Base-by-base conservation (phyloP, 2,888 invertebrate species). In the Luffia ferchaultella region DNA sequence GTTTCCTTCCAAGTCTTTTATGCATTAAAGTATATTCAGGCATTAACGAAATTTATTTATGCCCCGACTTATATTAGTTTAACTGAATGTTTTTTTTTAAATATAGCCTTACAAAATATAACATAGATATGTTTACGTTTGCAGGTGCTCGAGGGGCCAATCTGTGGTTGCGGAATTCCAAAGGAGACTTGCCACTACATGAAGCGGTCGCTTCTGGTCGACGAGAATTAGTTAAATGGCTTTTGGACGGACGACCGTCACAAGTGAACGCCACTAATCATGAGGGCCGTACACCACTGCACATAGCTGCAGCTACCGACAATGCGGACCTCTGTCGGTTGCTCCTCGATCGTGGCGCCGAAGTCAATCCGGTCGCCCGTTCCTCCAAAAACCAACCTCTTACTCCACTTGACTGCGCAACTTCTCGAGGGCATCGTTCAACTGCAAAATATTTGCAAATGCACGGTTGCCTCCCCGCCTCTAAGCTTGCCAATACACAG, bases 171-270 rank as follows among this genome's bases (percentile, higher is more conserved):
- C 87, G 93, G 55, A 98, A 97, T 68, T 93, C 95, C 1, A 90
- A 95, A 65, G 98, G 98, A 0, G 98, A 98, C 70, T 87, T 96
- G 51, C 96, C 98, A 0, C 84, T 98, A 18, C 98, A 99, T 68
- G 98, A 99, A 76, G 98, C 98, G 0, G 93, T 97, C 0, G 90
- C 93, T 43, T 96, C 96, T 0, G 97, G 97, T 1, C 86, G 96
- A 54, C 89, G 93, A 56, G 96, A 96, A 63, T 72, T 97, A 53
- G 92, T 97, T 1, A 89, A 92, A 61, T 97, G 97, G 96, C 77
- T 98, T 44, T 80, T 96, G 51, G 89, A 90, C 48, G 91, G 93
- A 61, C 87, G 93, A 54, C 93, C 95, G 1, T 92, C 93, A 60
- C 92, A 90, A 62, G 90, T 95, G 47, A 97, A 90, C 73, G 93